Evolutionary conservation across 2,888 invertebrate species (phyloP).

Genomic region (Opisthograptis luteolata): DNA sequence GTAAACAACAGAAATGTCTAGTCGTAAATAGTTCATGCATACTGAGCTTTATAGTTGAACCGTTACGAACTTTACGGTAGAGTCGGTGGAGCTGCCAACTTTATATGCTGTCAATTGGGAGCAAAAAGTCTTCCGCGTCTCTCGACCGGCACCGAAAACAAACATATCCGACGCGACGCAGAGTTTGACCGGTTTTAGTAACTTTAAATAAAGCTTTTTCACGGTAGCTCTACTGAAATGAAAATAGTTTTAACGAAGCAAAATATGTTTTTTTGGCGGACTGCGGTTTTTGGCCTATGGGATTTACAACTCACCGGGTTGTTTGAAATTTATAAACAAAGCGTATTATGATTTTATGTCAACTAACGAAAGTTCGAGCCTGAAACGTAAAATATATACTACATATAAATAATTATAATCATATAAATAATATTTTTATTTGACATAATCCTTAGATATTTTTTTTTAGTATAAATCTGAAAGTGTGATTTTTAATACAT

Average conservation of each 20-base stretch:
- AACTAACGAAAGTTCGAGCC: too few relatives aligned
- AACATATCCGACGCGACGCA: constrained; percentile 39
- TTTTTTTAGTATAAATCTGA: too few relatives aligned
- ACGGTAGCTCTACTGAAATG: background rate
- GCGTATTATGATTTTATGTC: too few relatives aligned
- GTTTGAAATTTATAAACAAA: too few relatives aligned
- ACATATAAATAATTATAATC: too few relatives aligned
- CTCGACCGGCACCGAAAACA: constrained; percentile 41
- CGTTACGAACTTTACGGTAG: constrained; percentile 35
- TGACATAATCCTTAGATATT: too few relatives aligned
- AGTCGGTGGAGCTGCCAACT: constrained; percentile 38
- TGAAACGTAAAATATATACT: too few relatives aligned
- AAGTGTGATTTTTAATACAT: too few relatives aligned
- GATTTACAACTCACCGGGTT: too few relatives aligned
- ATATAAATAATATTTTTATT: too few relatives aligned
- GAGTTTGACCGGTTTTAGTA: constrained; percentile 6
- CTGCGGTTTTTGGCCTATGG: too few relatives aligned
- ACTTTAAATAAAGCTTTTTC: constrained; percentile 10
- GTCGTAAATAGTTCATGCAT: constrained; percentile 20
- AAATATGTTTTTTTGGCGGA: too few relatives aligned
- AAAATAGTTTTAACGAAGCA: background rate
- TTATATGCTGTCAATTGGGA: constrained; percentile 43
- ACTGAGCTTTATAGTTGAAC: constrained; percentile 32
- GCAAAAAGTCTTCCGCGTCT: constrained; percentile 30
- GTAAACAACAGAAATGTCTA: background rate